Percentiles rank a stretch among this genome's conserved stretches.
These are phyloP conservation scores for Neolamprologus devosi DNA, from an alignment of 2,113 vertebrate species.

Conservation along the genomic window DNA sequence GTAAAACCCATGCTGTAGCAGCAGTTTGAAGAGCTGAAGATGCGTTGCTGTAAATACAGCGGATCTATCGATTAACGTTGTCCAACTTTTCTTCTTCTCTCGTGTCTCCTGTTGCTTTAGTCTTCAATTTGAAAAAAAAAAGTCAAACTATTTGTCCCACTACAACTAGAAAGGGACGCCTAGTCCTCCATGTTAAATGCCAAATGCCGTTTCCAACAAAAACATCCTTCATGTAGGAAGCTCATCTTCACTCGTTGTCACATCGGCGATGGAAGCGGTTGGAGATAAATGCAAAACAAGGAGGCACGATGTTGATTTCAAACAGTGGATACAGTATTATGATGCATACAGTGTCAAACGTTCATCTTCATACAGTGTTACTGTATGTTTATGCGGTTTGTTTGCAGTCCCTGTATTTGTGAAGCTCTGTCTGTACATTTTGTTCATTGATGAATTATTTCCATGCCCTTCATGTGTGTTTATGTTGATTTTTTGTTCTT, in stretches of 20 bases:
- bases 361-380: conserved; percentile 43
- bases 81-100: background rate
- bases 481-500: conserved; percentile 22
- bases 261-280: background rate
- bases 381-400: conserved; percentile 17
- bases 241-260: conserved; percentile 4
- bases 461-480: conserved; percentile 70
- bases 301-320: background rate
- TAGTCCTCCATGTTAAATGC: background rate
- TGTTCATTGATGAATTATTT: conserved; percentile 25
- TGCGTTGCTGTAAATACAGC: background rate
- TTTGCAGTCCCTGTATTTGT: conserved; percentile 74
- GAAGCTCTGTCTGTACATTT: conserved; percentile 82
- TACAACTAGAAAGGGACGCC: background rate
- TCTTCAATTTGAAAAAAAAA: background rate
- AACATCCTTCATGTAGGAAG: conserved; percentile 34
- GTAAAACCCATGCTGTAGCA: background rate
- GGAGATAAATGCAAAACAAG: background rate
- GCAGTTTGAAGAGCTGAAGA: background rate
- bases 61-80: background rate
- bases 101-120: background rate
- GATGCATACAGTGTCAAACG: conserved; percentile 28
- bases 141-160: conserved; percentile 56
- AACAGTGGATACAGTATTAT: conserved; percentile 56
- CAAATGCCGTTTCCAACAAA: conserved; percentile 2